Conservation (phyloP, 2,113 vertebrate species). For the Dromas ardeola region DNA sequence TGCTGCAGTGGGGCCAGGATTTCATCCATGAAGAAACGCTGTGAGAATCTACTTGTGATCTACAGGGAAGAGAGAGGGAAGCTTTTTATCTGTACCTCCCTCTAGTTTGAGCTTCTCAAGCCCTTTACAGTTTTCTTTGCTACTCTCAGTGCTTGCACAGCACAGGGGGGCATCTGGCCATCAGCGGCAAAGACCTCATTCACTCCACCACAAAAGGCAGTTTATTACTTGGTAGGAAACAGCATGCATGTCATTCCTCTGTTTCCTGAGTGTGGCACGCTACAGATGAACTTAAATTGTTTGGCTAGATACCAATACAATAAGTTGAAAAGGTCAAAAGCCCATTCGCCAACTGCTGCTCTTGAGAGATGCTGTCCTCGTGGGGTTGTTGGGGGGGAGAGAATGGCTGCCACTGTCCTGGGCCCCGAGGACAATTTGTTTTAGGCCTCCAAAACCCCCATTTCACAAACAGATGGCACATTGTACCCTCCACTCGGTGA, state of each 20-base stretch:
- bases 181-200: not conserved
- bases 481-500: not conserved
- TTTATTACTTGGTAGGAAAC: conserved; percentile 24
- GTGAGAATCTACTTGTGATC: not conserved
- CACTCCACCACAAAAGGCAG: conserved; percentile 36
- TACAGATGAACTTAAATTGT: conserved; percentile 55
- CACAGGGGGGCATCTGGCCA: not conserved
- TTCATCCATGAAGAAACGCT: not conserved
- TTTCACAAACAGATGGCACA: conserved; percentile 3
- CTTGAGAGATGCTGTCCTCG: not conserved
- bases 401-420: conserved; percentile 9
- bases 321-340: conserved; percentile 71
- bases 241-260: not conserved
- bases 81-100: not conserved
- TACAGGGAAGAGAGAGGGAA: not conserved
- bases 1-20: not conserved
- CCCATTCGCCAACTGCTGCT: not conserved
- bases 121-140: conserved; percentile 9
- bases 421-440: conserved; percentile 25
- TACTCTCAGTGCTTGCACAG: not conserved
- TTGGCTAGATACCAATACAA: conserved; percentile 70
- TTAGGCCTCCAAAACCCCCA: not conserved
- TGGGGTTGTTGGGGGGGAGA: not conserved
- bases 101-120: not conserved
- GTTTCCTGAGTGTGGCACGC: not conserved